These are phyloP conservation scores for Harpalus rufipes DNA, from an alignment of 2,888 invertebrate species.

Conservation along the genomic window DNA sequence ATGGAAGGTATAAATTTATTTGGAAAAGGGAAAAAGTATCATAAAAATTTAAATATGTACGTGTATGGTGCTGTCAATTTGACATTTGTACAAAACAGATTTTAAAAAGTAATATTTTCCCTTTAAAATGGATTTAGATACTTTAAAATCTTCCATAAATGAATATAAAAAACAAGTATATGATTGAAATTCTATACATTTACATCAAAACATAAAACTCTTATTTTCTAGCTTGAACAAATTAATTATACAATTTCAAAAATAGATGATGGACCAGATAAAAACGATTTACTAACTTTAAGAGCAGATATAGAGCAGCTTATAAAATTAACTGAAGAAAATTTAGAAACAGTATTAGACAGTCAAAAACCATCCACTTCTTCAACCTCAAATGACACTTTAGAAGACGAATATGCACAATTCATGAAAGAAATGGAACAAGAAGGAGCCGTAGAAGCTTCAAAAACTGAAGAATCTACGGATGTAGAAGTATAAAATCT, in stretches of 20 bases:
- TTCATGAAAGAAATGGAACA: slow-evolving; percentile 80
- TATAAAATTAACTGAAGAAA: slow-evolving; percentile 84
- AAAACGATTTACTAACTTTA: slow-evolving; percentile 81
- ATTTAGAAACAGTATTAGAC: slow-evolving; percentile 75
- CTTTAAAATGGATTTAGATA: slow-evolving; percentile 56
- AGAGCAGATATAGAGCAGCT: slow-evolving; percentile 84
- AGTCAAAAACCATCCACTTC: slow-evolving; percentile 59
- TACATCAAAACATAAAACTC: not conserved
- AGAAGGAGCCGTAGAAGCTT: slow-evolving; percentile 71
- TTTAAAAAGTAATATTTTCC: slow-evolving; percentile 44
- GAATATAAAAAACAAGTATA: slow-evolving; percentile 70
- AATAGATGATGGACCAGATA: slow-evolving; percentile 78
- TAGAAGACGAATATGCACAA: slow-evolving; percentile 82
- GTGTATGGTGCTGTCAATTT: slow-evolving; percentile 52
- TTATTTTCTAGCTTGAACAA: slow-evolving; percentile 69
- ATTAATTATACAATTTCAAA: slow-evolving; percentile 78
- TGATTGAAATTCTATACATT: not conserved
- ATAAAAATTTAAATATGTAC: not conserved
- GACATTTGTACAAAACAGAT: slow-evolving; percentile 38
- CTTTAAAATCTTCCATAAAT: slow-evolving; percentile 56
- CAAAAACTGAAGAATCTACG: slow-evolving; percentile 51
- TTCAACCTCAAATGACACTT: slow-evolving; percentile 72
- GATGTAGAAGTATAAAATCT: slow-evolving; percentile 52
- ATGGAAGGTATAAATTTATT: not conserved
- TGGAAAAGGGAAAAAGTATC: not conserved